A percentile compares a stretch with the other conserved stretches of the same genome.
Conservation (phyloP, 2,797 vertebrate species). For the Odontamblyopus rebecca region DNA sequence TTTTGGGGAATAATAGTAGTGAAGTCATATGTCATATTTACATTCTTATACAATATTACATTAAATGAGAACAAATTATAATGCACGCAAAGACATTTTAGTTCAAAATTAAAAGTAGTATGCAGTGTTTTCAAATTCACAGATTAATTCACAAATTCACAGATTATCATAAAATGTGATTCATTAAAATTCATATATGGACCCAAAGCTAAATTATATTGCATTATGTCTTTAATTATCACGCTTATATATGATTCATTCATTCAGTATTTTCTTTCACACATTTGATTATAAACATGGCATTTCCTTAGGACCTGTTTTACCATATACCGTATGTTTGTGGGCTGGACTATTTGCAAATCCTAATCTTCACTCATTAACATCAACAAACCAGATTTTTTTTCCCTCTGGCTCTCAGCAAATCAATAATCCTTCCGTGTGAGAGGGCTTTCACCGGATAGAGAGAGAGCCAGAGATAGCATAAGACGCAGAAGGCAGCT, state of each 20-base stretch:
- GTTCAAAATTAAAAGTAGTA: too few species aligned
- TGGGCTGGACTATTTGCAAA: constrained; percentile 20
- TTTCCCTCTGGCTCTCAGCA: constrained; percentile 39
- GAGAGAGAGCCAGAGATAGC: constrained; percentile 32
- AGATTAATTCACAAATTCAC: too few species aligned
- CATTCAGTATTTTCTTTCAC: neutral
- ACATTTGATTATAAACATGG: constrained; percentile 20
- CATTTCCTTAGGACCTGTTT: constrained; percentile 11
- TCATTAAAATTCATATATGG: too few species aligned
- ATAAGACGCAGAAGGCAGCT: constrained; percentile 23
- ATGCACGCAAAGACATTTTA: too few species aligned
- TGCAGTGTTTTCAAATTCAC: too few species aligned
- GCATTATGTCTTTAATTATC: too few species aligned
- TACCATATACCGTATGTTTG: constrained; percentile 4
- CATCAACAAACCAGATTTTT: constrained; percentile 42
- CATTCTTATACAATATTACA: neutral
- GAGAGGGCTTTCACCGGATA: constrained; percentile 59
- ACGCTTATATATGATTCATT: neutral
- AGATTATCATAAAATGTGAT: too few species aligned
- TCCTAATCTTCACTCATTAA: constrained; percentile 59
- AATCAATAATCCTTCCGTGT: constrained; percentile 65
- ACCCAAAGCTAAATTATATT: too few species aligned
- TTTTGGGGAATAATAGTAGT: neutral
- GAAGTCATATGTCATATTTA: neutral
- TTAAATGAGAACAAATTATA: neutral